Conservation (phyloP, 2,797 vertebrate species). For the Parotocinclus haroldoi region DNA sequence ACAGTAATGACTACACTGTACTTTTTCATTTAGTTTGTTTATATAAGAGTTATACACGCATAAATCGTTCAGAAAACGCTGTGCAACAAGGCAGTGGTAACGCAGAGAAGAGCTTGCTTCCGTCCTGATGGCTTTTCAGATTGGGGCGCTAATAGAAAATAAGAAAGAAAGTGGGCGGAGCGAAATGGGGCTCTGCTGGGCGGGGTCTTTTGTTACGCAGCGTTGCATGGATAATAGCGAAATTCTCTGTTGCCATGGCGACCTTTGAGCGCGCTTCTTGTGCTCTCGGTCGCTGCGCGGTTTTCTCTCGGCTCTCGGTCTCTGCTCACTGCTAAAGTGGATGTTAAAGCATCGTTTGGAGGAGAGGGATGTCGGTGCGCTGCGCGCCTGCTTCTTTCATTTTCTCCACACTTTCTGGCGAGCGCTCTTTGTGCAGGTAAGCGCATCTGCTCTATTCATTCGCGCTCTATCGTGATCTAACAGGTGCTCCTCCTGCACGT, state of each 20-base stretch:
- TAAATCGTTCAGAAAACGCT: neutral
- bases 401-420: constrained; percentile 47
- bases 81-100: neutral
- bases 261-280: constrained; percentile 88
- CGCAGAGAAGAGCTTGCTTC: neutral
- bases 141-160: constrained; percentile 44
- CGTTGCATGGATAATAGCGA: constrained; percentile 85
- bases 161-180: constrained; percentile 63
- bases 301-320: constrained; percentile 40
- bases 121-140: constrained; percentile 1
- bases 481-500: constrained; percentile 37
- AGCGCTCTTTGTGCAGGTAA: constrained; percentile 75
- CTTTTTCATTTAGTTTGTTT: no score
- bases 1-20: no score
- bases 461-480: constrained; percentile 10
- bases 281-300: constrained; percentile 67
- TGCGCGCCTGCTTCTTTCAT: constrained; percentile 24
- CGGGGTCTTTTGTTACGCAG: constrained; percentile 86
- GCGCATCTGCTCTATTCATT: constrained; percentile 18
- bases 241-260: constrained; percentile 90
- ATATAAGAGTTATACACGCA: neutral
- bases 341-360: constrained; percentile 23
- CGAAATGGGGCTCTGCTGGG: constrained; percentile 71
- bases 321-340: constrained; percentile 33
- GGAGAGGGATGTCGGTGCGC: constrained; percentile 33